These are phyloP conservation scores for Macrostomum lignano DNA, from an alignment of 1,140 invertebrate genomes.

Conservation along the genomic window DNA sequence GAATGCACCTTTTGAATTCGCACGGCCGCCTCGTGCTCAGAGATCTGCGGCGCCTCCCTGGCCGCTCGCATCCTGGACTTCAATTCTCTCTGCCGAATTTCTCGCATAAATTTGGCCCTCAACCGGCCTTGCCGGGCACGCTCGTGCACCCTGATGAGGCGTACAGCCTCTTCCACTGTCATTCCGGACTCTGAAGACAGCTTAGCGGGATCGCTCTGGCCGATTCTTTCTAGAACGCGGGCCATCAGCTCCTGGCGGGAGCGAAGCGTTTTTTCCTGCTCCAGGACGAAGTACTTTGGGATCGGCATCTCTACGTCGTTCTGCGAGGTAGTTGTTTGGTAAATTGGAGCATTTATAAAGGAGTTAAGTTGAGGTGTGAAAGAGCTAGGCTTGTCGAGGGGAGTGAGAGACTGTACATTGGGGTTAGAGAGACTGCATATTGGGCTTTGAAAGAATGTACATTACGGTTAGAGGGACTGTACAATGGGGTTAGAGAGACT, in stretches of 20 bases:
- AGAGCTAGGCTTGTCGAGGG: too few species aligned
- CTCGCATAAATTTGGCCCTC: slow-evolving; percentile 56
- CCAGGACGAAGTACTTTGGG: slow-evolving; percentile 29
- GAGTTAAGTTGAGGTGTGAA: too few species aligned
- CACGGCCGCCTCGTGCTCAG: slow-evolving; percentile 19
- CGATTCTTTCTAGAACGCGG: slow-evolving; percentile 21
- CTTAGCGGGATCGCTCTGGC: slow-evolving; percentile 19
- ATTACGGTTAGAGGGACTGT: too few species aligned
- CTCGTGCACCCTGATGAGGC: slow-evolving; percentile 58
- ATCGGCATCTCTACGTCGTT: slow-evolving; percentile 31
- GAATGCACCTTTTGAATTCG: slow-evolving; percentile 21
- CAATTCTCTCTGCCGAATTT: slow-evolving; percentile 36
- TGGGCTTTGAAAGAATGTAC: too few species aligned
- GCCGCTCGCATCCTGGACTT: slow-evolving; percentile 15
- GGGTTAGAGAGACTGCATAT: too few species aligned
- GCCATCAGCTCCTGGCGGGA: slow-evolving; percentile 25
- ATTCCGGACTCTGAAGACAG: too few species aligned
- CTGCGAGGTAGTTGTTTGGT: too few species aligned
- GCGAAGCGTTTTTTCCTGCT: slow-evolving; percentile 19
- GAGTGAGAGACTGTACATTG: too few species aligned
- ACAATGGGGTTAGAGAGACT: too few species aligned
- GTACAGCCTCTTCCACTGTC: slow-evolving; percentile 50
- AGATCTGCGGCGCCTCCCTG: slow-evolving; percentile 16
- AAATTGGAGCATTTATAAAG: too few species aligned
- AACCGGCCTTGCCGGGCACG: slow-evolving; percentile 51